Percentiles rank a stretch among this genome's conserved stretches.
phyloP scores from a whole-genome alignment of 2,113 vertebrate genomes.

The Herpailurus yagouaroundi region DNA sequence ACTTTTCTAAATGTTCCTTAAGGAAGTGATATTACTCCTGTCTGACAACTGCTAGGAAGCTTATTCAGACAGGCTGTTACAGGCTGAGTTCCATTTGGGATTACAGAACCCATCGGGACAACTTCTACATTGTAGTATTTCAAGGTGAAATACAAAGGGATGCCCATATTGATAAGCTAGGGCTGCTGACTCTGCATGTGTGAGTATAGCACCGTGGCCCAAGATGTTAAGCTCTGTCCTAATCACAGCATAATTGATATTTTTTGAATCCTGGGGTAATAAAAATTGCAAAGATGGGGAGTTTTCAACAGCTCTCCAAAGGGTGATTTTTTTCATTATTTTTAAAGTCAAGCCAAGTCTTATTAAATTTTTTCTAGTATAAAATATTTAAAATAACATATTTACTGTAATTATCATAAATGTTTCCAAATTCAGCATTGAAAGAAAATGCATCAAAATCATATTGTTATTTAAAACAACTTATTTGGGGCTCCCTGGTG shows the following conservation, averaged over 20 bases:
- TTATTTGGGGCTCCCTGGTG: not conserved
- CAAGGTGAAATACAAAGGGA: not conserved
- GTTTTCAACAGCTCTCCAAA: not conserved
- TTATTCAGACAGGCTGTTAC: not conserved
- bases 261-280: not conserved
- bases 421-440: not conserved
- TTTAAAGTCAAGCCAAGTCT: not conserved
- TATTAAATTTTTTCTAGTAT: not conserved
- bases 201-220: not conserved
- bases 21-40: not conserved
- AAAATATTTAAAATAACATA: constrained; percentile 33
- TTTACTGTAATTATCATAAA: constrained; percentile 7
- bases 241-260: not conserved
- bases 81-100: not conserved
- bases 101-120: not conserved
- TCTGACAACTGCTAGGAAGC: not conserved
- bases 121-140: not conserved
- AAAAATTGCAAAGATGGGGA: not conserved
- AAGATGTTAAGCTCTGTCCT: not conserved
- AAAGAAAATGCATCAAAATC: not conserved
- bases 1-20: not conserved
- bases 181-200: too few species aligned
- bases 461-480: not conserved
- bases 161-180: not conserved
- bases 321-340: not conserved